Conservation (phyloP, 2,797 vertebrate genomes). For the Sebastes iracundus region DNA sequence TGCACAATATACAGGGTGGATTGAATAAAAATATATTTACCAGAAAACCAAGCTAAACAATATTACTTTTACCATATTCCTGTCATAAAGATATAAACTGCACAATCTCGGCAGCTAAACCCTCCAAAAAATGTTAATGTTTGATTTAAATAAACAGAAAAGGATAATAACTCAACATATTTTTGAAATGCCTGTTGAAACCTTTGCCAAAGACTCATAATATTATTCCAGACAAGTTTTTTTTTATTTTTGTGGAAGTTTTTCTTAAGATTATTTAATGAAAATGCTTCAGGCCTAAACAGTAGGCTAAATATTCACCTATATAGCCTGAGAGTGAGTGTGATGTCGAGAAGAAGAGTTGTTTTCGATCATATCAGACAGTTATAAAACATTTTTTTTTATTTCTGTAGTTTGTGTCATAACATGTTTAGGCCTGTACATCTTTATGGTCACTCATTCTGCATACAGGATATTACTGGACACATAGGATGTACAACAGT, state of each 20-base stretch:
- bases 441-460: constrained; percentile 68
- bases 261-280: neutral
- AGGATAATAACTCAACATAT: neutral
- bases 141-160: neutral
- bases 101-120: neutral
- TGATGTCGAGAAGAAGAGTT: constrained; percentile 37
- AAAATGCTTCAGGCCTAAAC: neutral
- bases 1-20: neutral
- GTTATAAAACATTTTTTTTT: constrained; percentile 73
- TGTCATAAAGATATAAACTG: neutral
- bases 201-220: neutral
- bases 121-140: neutral
- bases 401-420: constrained; percentile 68
- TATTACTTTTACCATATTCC: neutral
- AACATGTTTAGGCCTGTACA: constrained; percentile 74
- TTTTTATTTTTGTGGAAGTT: neutral
- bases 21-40: neutral
- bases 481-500: constrained; percentile 76
- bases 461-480: constrained; percentile 74
- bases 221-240: neutral
- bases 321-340: neutral
- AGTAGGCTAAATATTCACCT: neutral
- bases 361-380: constrained; percentile 67
- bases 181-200: neutral
- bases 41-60: neutral